These are phyloP conservation scores for Pimpla rufipes DNA, from an alignment of 2,888 invertebrate species.

Conservation along the genomic window DNA sequence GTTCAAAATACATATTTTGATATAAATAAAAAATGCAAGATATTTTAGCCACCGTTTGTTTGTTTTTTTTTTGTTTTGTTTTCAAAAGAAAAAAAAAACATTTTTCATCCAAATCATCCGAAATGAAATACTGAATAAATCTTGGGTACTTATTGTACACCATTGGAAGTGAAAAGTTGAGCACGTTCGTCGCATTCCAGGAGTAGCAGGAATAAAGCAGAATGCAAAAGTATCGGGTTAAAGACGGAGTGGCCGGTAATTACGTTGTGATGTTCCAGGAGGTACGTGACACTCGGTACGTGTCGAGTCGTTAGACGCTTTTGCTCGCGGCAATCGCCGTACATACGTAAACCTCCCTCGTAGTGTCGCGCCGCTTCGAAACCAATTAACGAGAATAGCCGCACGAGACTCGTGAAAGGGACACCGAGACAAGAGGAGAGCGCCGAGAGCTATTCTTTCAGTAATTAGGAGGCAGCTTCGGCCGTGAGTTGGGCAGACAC, in stretches of 20 bases:
- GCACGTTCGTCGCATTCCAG: not conserved
- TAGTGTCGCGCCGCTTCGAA: constrained; percentile 10
- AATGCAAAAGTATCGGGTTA: not conserved
- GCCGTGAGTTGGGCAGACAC: constrained; percentile 13
- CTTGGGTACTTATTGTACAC: too few relatives aligned
- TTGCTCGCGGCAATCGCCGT: not conserved
- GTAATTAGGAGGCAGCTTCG: constrained; percentile 36
- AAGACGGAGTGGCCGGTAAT: constrained; percentile 29
- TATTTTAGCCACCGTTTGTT: too few relatives aligned
- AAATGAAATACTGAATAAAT: too few relatives aligned
- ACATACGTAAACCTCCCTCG: not conserved
- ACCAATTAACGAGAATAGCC: constrained; percentile 55
- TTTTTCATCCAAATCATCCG: too few relatives aligned
- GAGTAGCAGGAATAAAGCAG: not conserved
- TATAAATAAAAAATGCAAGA: too few relatives aligned
- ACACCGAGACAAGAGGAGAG: constrained; percentile 24
- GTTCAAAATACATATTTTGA: too few relatives aligned
- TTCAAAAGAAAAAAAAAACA: too few relatives aligned
- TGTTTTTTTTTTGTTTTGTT: too few relatives aligned
- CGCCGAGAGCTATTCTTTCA: constrained; percentile 43
- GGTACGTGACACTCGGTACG: constrained; percentile 38
- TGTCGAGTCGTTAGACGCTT: constrained; percentile 34
- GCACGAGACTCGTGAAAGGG: not conserved
- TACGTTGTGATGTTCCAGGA: constrained; percentile 45
- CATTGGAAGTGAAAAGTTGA: not conserved